These are phyloP conservation scores for Diplodus sargus DNA, from an alignment of 2,797 vertebrate genomes.

Conservation along the genomic window DNA sequence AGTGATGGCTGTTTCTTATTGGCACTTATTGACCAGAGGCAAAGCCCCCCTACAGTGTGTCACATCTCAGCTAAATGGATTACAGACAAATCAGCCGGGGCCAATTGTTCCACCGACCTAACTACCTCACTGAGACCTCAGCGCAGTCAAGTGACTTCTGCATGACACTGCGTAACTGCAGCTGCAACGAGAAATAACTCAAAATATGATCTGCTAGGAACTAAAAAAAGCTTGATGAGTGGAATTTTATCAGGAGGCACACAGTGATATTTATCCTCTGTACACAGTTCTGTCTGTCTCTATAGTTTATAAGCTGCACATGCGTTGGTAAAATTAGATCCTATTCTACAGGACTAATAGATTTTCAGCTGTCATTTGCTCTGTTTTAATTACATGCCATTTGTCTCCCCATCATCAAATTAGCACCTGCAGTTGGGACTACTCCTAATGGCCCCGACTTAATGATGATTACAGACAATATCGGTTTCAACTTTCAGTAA, in stretches of 20 bases:
- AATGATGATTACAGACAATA: slow-evolving; percentile 81
- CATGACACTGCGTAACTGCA: slow-evolving; percentile 42
- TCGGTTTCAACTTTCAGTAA: slow-evolving; percentile 77
- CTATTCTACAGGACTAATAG: slow-evolving; percentile 42
- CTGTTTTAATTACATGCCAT: slow-evolving; percentile 79
- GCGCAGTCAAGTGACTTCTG: slow-evolving; percentile 56
- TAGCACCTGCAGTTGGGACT: slow-evolving; percentile 64
- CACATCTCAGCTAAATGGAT: slow-evolving; percentile 81
- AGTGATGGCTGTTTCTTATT: slow-evolving; percentile 81
- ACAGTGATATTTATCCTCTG: slow-evolving; percentile 38
- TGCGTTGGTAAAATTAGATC: slow-evolving; percentile 48
- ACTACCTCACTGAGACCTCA: slow-evolving; percentile 66
- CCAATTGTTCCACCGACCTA: slow-evolving; percentile 63
- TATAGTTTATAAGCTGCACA: slow-evolving; percentile 29
- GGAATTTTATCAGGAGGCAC: slow-evolving; percentile 6
- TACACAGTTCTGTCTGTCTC: slow-evolving; percentile 24
- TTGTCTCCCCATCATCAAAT: slow-evolving; percentile 74
- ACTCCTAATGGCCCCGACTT: slow-evolving; percentile 69
- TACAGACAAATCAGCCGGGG: slow-evolving; percentile 73
- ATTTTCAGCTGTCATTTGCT: slow-evolving; percentile 70
- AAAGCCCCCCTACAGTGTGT: slow-evolving; percentile 79
- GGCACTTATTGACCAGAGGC: slow-evolving; percentile 80
- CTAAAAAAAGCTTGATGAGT: slow-evolving; percentile 9
- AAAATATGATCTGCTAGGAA: slow-evolving; percentile 26
- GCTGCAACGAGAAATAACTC: slow-evolving; percentile 18